phyloP scores from a whole-genome alignment of 2,888 invertebrate species.

The Corbicula japonica region DNA sequence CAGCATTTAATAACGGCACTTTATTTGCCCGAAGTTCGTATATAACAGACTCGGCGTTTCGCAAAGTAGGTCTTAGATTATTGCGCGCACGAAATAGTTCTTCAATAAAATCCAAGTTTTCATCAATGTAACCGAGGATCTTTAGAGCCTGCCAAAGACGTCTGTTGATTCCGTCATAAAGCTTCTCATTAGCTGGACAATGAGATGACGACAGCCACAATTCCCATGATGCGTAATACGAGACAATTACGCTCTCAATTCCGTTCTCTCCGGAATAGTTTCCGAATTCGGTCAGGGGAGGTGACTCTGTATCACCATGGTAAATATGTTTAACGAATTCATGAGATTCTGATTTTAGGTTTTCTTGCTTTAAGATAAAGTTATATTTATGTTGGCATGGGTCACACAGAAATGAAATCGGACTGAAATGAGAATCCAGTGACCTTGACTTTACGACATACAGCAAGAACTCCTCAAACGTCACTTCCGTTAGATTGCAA shows the following conservation, averaged over 20 bases:
- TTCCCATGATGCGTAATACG: conserved; percentile 24
- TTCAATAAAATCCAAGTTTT: conserved; percentile 10
- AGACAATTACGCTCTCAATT: not conserved
- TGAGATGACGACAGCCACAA: not conserved
- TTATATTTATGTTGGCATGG: conserved; percentile 40
- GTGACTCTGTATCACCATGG: not conserved
- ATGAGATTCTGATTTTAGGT: conserved; percentile 28
- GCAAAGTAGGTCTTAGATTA: not conserved
- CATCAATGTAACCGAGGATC: conserved; percentile 37
- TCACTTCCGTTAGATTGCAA: conserved; percentile 24
- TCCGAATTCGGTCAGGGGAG: not conserved
- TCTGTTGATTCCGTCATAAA: conserved; percentile 16
- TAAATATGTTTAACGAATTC: conserved; percentile 13
- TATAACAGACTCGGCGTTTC: not conserved
- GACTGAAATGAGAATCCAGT: conserved; percentile 46
- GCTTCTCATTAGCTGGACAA: not conserved
- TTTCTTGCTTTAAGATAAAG: conserved; percentile 50
- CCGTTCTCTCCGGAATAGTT: conserved; percentile 20
- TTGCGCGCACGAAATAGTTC: not conserved
- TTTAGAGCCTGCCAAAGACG: conserved; percentile 48
- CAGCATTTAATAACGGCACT: conserved; percentile 15
- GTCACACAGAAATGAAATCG: conserved; percentile 41
- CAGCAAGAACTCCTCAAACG: conserved; percentile 45
- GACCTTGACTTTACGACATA: conserved; percentile 2
- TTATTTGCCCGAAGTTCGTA: conserved; percentile 14